Conservation (phyloP, 2,888 invertebrate genomes). For the Ophioninae sp. region DNA sequence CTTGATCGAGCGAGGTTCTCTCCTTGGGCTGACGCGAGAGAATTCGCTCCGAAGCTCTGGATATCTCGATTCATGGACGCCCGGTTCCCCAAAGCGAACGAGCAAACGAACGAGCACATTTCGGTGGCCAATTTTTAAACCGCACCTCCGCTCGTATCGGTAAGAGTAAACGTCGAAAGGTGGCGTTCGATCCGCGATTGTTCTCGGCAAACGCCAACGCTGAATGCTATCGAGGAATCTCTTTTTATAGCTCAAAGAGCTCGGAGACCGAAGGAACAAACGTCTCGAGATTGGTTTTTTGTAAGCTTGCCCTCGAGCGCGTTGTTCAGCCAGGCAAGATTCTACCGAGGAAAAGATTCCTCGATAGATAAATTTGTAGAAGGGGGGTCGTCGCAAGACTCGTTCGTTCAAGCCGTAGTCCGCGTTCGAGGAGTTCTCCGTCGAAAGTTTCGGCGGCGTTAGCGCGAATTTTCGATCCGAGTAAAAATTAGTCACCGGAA, state of each 20-base stretch:
- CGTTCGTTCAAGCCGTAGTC: neutral
- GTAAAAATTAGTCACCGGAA: constrained; percentile 1
- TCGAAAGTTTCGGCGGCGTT: neutral
- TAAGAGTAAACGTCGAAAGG: neutral
- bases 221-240: neutral
- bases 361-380: neutral
- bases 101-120: neutral
- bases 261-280: neutral
- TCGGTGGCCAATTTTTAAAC: neutral
- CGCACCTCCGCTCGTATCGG: too few species aligned
- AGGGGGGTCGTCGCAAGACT: neutral
- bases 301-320: neutral
- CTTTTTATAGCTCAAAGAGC: neutral
- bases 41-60: constrained; percentile 2
- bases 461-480: neutral
- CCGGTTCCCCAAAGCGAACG: neutral
- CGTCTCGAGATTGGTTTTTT: neutral
- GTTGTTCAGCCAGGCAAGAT: neutral
- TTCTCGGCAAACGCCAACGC: neutral
- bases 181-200: neutral
- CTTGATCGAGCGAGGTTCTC: neutral
- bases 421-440: neutral
- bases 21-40: neutral
- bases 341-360: neutral
- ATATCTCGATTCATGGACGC: neutral